Base-by-base conservation (phyloP, 30 jellyfish, hydroid and myxozoan genomes). In the Pseudorhiza aurosa region DNA sequence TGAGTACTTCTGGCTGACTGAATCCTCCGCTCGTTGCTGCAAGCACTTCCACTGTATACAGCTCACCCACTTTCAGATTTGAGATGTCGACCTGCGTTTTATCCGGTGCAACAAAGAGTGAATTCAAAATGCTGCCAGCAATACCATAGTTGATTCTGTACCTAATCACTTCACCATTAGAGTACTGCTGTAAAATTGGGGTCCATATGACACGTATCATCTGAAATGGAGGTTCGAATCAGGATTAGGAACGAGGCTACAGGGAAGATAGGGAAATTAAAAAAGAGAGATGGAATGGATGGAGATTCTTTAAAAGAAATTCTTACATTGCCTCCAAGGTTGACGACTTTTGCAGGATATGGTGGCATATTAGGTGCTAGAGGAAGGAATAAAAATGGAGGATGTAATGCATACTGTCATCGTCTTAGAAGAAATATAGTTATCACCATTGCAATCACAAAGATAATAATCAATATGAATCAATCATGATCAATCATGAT, bases 11-110 rank as follows among this genome's bases (percentile, higher is more conserved):
- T 40, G 84, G 49, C 19, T 39, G 69, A 29, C 96, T 87, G 45
- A 68, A 72, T 32, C 96, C 90, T 30, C 67, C 87, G 58, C 78
- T 51, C 8, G 89, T 85, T 6, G 68, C 75, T 15, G 90, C 89
- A 26, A 90, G 51, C 1, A 85, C 90, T 31, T 85, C 96, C 21
- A 85, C 36, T n/a, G 50, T 60, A 72, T 85, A 85, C 75, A 85
- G 82, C 65, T 67, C 77, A 21, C 96, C 96, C 39, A 58, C 27
- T 1, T 30, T 26, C 32, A 85, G 82, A 32, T 58, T 33, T 33
- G 29, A 31, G 5, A 85, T 53, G 46, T 65, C 85, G 18, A 65
- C 73, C 56, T 50, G 80, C 49, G 90, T 74, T 17, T 36, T 19
- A 28, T 51, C 67, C 77, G 86, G 79, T 65, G 96, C 75, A 1